phyloP scores from a whole-genome alignment of 2,797 vertebrate genomes.

The Clarias platycephalus region DNA sequence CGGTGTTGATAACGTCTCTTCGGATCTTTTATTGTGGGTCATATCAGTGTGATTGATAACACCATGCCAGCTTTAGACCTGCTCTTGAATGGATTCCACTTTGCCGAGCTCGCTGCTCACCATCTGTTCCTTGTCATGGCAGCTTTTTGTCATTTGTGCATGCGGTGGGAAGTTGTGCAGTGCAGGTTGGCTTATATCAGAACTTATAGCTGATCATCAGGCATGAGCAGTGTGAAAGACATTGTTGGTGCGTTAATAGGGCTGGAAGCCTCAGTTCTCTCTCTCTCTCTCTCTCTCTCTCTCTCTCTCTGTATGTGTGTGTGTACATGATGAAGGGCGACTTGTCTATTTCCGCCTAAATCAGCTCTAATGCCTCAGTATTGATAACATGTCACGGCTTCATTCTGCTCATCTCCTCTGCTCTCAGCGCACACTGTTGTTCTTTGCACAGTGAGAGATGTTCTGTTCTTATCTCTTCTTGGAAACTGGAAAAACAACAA shows the following conservation, averaged over 20 bases:
- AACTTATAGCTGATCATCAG: conserved; percentile 17
- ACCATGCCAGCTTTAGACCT: conserved; percentile 20
- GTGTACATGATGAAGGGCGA: conserved; percentile 27
- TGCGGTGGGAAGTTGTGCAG: conserved; percentile 19
- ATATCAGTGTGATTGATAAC: conserved; percentile 38
- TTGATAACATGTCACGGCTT: conserved; percentile 46
- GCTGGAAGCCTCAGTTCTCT: conserved; percentile 1
- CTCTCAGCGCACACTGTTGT: conserved; percentile 22
- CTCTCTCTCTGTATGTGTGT: neutral
- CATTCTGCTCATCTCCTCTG: conserved; percentile 30
- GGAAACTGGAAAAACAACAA: conserved; percentile 25
- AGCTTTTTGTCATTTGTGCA: conserved; percentile 18
- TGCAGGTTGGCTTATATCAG: neutral
- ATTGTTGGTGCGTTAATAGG: conserved; percentile 12
- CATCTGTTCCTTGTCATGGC: conserved; percentile 35
- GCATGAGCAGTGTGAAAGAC: conserved; percentile 7
- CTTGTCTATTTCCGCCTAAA: conserved; percentile 43
- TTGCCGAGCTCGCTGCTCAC: conserved; percentile 9
- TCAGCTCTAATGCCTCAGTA: conserved; percentile 43
- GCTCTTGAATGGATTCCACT: conserved; percentile 26
- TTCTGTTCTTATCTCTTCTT: conserved; percentile 27
- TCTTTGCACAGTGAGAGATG: conserved; percentile 21
- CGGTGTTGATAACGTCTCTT: conserved; percentile 11
- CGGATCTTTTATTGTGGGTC: conserved; percentile 35
- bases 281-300: conserved; percentile 19